Evolutionary conservation across 92 coral and sea anemone genomes (phyloP), one percentile per base, ranked within the genome.

Genomic region (Epizoanthus fatuus): DNA sequence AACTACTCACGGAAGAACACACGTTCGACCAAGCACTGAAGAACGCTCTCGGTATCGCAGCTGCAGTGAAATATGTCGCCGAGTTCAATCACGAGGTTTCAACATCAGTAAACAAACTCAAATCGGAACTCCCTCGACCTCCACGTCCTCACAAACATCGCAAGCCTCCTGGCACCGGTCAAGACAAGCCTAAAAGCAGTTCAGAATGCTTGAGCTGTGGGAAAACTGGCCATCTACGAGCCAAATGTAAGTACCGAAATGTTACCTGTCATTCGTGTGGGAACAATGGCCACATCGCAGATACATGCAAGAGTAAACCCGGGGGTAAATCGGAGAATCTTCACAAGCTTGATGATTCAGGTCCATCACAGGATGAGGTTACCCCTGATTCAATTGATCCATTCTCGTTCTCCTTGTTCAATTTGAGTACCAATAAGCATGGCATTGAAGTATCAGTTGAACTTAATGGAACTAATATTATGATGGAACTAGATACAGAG

Each of bases 401-500:
- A 67, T 37, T 67, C 40, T 67, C 52, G 2, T 12, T 60, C 66
- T 69, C 74, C 13, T 15, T 78, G 19, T 38, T 12, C 58, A 83
- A 6, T 19, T 0, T 73, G 25, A 17, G 75, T 49, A 47, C 87
- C 35, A 65, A 44, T 44, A 74, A 51, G 37, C 72, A 49, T 29
- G 69, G 81, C 66, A 81, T 87, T 2, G 83, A 47, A 35, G 72
- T 81, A 49, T 77, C 87, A 0, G 72, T 87, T 35, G 45, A 72
- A 37, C n/a, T 81, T 22, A 63, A 88, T 4, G 87, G 83, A 69
- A 39, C n/a, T 7, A 6, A 17, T 9, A 52, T 87, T 1, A 1
- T 59, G 0, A 87, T 81, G 87, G 91, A 87, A 72, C 51, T 87
- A 16, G 87, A 88, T 52, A 88, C 87, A 1, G 89, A 84, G 4